phyloP scores from a whole-genome alignment of 1,140 invertebrate genomes.

The Heterodera carotae region DNA sequence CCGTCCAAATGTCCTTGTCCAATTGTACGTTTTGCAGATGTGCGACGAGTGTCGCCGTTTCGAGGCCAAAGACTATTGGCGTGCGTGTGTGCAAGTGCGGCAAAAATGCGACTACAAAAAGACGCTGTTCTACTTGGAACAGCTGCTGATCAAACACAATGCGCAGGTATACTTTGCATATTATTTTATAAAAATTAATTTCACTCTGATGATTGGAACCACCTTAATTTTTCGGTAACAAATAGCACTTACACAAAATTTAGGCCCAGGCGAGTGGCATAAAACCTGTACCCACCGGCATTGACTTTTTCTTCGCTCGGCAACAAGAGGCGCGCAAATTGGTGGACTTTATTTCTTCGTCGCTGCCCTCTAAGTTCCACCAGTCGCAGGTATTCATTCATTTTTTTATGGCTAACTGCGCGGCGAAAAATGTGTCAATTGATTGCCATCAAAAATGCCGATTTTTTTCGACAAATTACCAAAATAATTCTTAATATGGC shows the following conservation, averaged over 20 bases:
- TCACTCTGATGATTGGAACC: background rate
- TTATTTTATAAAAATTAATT: slow-evolving; percentile 20
- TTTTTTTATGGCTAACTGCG: background rate
- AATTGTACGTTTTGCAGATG: slow-evolving; percentile 76
- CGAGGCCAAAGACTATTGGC: slow-evolving; percentile 98
- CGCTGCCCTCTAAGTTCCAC: slow-evolving; percentile 74
- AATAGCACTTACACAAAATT: no score
- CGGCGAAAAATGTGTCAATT: slow-evolving; percentile 65
- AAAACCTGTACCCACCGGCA: slow-evolving; percentile 86
- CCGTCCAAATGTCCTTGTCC: no score
- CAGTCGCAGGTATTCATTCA: slow-evolving; percentile 57
- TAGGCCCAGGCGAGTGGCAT: slow-evolving; percentile 81
- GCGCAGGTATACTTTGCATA: slow-evolving; percentile 61
- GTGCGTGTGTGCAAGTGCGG: slow-evolving; percentile 76
- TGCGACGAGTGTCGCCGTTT: slow-evolving; percentile 93
- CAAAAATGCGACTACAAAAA: slow-evolving; percentile 85
- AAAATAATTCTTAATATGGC: no score
- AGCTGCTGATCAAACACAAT: slow-evolving; percentile 91
- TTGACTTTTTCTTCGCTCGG: slow-evolving; percentile 91
- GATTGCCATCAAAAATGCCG: no score
- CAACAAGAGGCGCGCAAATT: slow-evolving; percentile 90
- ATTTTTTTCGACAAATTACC: no score
- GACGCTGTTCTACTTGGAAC: slow-evolving; percentile 96
- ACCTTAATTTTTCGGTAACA: background rate
- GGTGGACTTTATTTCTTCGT: slow-evolving; percentile 85